Evolutionary conservation across 2,888 invertebrate species (phyloP).

Genomic region (Listrodromus nycthemerus): DNA sequence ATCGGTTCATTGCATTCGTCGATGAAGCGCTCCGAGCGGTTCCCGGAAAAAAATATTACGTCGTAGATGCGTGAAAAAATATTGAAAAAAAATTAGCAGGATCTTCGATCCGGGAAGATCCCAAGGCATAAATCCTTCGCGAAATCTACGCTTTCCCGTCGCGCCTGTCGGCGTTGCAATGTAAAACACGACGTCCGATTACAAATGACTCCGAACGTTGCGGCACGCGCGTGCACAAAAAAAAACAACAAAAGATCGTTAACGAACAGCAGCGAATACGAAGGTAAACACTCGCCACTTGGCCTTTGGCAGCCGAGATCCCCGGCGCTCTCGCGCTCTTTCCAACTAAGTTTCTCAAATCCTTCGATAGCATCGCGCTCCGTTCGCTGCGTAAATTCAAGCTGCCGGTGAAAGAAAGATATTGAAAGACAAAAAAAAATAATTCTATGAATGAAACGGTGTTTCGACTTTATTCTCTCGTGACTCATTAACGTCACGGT

Average conservation of each 20-base stretch:
- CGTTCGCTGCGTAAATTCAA: not conserved
- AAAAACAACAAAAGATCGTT: not conserved
- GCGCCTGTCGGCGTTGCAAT: not conserved
- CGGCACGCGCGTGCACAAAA: not conserved
- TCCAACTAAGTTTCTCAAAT: slow-evolving; percentile 25
- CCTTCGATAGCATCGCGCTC: slow-evolving; percentile 13
- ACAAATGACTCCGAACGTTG: slow-evolving; percentile 10
- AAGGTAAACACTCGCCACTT: slow-evolving; percentile 32
- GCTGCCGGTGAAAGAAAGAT: not conserved
- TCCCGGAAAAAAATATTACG: not conserved
- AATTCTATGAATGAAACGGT: not conserved
- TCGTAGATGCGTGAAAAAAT: not conserved
- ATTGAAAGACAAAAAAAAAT: not conserved
- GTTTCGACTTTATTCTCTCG: not conserved
- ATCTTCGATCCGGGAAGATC: slow-evolving; percentile 1
- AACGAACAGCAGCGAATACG: slow-evolving; percentile 37
- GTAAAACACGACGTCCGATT: not conserved
- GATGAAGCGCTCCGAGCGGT: not conserved
- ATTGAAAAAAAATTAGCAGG: not conserved
- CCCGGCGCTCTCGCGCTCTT: not conserved
- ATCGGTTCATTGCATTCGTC: not conserved
- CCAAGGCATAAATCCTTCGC: not conserved
- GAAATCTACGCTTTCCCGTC: slow-evolving; percentile 2
- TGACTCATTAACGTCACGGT: slow-evolving; percentile 6
- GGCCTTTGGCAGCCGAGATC: slow-evolving; percentile 25